Evolutionary conservation across 1,140 invertebrate species (phyloP), one percentile per base, ranked within the genome.

Genomic region (Carposina sasakii): DNA sequence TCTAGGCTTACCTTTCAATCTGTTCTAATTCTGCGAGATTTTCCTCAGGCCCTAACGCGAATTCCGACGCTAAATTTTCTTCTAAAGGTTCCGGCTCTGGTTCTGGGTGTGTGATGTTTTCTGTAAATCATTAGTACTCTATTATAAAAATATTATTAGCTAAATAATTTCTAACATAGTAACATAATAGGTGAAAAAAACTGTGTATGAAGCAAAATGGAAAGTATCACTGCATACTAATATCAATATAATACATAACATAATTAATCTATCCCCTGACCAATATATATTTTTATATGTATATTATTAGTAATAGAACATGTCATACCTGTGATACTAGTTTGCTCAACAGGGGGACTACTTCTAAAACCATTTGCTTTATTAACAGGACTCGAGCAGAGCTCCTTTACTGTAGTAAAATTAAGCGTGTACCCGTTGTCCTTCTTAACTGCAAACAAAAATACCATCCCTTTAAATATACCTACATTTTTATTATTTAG

Each of bases 271-370:
- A n/a, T n/a, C n/a, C n/a, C n/a, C n/a, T n/a, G n/a, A n/a, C n/a
- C n/a, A n/a, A n/a, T n/a, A n/a, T n/a, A n/a, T n/a, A n/a, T n/a
- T n/a, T n/a, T n/a, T n/a, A n/a, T n/a, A n/a, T n/a, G n/a, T n/a
- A n/a, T n/a, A n/a, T n/a, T n/a, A n/a, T n/a, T n/a, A n/a, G n/a
- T n/a, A n/a, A n/a, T n/a, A n/a, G n/a, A n/a, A n/a, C n/a, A n/a
- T n/a, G n/a, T n/a, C 47, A 46, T 67, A 82, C 78, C 78, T 78
- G 70, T 74, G 67, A 78, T 77, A 76, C 62, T 83, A 67, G 61
- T 81, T 76, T 83, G 79, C 57, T 86, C 81, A 68, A 75, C 70
- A 52, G 76, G 69, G 51, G 83, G 83, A 76, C 81, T 85, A 76
- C 61, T 85, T 72, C 79, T 81, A 74, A 81, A 85, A 60, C 77